Conservation (phyloP, 1,140 invertebrate genomes). For the Thalassaphorura encarpata region DNA sequence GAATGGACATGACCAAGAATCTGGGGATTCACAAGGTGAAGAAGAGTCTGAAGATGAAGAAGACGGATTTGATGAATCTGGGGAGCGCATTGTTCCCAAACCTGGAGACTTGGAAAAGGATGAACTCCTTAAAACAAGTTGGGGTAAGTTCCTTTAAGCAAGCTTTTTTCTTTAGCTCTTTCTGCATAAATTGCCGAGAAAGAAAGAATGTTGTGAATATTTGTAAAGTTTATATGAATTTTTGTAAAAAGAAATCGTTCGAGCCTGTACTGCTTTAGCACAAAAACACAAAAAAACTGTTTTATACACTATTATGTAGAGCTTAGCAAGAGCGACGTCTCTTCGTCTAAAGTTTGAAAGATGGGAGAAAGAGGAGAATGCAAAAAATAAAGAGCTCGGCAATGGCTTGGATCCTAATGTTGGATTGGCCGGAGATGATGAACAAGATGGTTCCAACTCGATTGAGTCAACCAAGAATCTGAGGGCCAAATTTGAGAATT, state of each 20-base stretch:
- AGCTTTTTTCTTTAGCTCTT: neutral
- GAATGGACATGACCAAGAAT: slow-evolving; percentile 38
- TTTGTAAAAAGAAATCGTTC: no score
- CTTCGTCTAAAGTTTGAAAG: slow-evolving; percentile 83
- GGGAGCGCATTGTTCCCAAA: slow-evolving; percentile 28
- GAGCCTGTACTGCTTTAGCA: no score
- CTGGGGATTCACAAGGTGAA: no score
- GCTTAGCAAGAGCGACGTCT: slow-evolving; percentile 69
- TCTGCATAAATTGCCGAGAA: no score
- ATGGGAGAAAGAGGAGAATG: slow-evolving; percentile 58
- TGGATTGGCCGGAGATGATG: slow-evolving; percentile 31
- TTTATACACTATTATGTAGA: slow-evolving; percentile 41
- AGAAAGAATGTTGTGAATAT: no score
- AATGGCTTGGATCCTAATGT: slow-evolving; percentile 36
- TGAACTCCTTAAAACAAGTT: slow-evolving; percentile 47
- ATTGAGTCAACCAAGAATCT: slow-evolving; percentile 70
- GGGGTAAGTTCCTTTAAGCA: slow-evolving; percentile 23
- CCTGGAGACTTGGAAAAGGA: slow-evolving; percentile 41
- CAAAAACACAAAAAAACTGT: neutral
- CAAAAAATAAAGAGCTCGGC: slow-evolving; percentile 34
- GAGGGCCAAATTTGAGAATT: slow-evolving; percentile 65
- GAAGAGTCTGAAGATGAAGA: slow-evolving; percentile 51
- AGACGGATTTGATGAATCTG: no score
- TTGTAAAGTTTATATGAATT: no score
- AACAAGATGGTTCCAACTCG: slow-evolving; percentile 29